Evolutionary conservation across 2,113 vertebrate genomes (phyloP).

Genomic region (Polypterus bichir): DNA sequence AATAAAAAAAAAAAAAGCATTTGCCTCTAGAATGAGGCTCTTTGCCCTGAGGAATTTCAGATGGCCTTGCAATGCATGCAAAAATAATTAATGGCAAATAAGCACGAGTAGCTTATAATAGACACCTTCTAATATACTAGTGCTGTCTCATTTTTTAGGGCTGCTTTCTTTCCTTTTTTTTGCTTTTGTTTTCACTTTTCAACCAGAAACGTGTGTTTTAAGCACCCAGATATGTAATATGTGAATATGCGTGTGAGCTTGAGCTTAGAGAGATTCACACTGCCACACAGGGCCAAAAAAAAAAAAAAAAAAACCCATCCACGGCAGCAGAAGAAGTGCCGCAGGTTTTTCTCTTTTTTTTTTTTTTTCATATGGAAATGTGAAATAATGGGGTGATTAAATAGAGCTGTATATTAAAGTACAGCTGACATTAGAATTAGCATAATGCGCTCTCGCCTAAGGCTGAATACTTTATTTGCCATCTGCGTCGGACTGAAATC

Average conservation of each 20-base stretch:
- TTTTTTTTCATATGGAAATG: slow-evolving; percentile 88
- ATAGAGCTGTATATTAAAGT: slow-evolving; percentile 99
- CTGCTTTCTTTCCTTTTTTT: too few relatives aligned
- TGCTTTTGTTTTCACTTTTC: too few relatives aligned
- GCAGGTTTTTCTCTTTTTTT: slow-evolving; percentile 57
- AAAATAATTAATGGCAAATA: too few relatives aligned
- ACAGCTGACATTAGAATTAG: slow-evolving; percentile 99
- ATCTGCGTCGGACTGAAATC: slow-evolving; percentile 94
- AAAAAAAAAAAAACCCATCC: slow-evolving; percentile 25
- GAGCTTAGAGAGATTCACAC: slow-evolving; percentile 12
- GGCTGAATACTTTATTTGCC: slow-evolving; percentile 99
- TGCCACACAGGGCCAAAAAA: slow-evolving; percentile 13
- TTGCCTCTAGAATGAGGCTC: too few relatives aligned
- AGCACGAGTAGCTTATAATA: too few relatives aligned
- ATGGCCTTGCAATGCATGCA: too few relatives aligned
- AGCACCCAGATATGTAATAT: too few relatives aligned
- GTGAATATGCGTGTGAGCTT: neutral
- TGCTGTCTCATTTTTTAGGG: too few relatives aligned
- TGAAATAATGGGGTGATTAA: slow-evolving; percentile 99
- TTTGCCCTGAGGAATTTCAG: too few relatives aligned
- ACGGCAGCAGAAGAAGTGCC: slow-evolving; percentile 56
- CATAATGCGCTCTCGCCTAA: slow-evolving; percentile 98
- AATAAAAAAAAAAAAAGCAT: too few relatives aligned
- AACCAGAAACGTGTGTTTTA: too few relatives aligned
- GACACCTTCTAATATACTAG: too few relatives aligned